Percentiles rank a stretch among this genome's conserved stretches.
phyloP scores from a whole-genome alignment of 2,888 invertebrate genomes.

The Dascillus cervinus region DNA sequence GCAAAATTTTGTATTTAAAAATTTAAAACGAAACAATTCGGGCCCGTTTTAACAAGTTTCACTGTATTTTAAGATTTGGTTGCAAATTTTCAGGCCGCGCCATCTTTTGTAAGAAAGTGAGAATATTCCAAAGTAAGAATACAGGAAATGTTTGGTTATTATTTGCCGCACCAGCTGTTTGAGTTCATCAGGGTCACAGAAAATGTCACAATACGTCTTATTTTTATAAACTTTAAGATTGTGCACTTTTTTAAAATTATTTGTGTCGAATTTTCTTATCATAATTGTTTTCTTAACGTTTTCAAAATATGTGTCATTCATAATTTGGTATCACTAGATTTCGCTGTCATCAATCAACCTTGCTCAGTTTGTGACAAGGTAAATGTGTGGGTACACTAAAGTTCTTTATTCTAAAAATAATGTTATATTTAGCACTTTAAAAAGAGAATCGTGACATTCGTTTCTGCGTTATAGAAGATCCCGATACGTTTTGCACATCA shows the following conservation, averaged over 20 bases:
- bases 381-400: conserved; percentile 4
- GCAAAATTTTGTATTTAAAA: no score
- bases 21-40: no score
- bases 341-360: conserved; percentile 10
- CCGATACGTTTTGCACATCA: neutral
- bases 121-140: no score
- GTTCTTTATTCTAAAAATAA: conserved; percentile 4
- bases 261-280: neutral
- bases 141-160: no score
- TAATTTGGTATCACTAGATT: no score
- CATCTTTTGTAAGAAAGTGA: no score
- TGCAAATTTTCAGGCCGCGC: no score
- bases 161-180: neutral
- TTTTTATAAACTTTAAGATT: neutral
- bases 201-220: neutral
- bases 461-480: conserved; percentile 4
- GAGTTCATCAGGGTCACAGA: neutral
- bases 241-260: no score
- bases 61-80: no score
- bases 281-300: no score
- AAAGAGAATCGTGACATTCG: conserved; percentile 6
- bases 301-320: no score
- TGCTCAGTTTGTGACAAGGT: conserved; percentile 10
- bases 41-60: no score
- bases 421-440: conserved; percentile 10